A percentile compares a stretch with the other conserved stretches of the same genome.
Evolutionary conservation across 2,888 invertebrate species (phyloP).

Genomic region (Drosophila percnosoma): DNA sequence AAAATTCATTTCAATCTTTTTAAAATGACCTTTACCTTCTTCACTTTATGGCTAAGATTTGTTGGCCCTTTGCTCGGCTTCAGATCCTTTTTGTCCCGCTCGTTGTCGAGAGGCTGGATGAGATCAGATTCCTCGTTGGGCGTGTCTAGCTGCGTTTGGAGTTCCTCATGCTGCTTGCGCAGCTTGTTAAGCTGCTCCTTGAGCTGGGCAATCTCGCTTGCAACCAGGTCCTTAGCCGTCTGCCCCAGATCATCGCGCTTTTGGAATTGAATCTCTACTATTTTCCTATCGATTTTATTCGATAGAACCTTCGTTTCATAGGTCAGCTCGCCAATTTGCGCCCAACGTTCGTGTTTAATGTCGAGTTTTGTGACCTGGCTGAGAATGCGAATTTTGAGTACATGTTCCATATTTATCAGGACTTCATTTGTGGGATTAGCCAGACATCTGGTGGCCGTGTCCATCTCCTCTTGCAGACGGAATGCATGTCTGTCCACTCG

Average conservation of each 20-base stretch:
- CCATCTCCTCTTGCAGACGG: background rate
- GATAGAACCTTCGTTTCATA: background rate
- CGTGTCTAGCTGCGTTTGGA: background rate
- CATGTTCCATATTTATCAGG: background rate
- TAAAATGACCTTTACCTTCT: no score
- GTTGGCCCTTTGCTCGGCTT: background rate
- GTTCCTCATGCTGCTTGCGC: background rate
- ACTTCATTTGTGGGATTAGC: background rate
- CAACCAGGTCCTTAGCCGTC: background rate
- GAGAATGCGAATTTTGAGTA: background rate
- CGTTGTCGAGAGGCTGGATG: rapidly evolving
- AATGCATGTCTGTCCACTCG: background rate
- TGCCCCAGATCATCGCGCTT: background rate
- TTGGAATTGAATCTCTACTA: background rate
- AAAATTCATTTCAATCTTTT: background rate
- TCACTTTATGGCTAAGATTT: background rate
- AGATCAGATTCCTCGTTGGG: background rate
- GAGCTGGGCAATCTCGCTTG: background rate
- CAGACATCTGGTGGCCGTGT: background rate
- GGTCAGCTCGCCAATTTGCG: background rate
- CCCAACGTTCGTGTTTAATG: background rate
- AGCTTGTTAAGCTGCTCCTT: background rate
- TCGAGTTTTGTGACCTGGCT: background rate
- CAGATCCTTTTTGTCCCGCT: background rate
- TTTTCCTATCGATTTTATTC: background rate